Evolutionary conservation across 2,797 vertebrate genomes (phyloP).

Genomic region (Urophycis tenuis): DNA sequence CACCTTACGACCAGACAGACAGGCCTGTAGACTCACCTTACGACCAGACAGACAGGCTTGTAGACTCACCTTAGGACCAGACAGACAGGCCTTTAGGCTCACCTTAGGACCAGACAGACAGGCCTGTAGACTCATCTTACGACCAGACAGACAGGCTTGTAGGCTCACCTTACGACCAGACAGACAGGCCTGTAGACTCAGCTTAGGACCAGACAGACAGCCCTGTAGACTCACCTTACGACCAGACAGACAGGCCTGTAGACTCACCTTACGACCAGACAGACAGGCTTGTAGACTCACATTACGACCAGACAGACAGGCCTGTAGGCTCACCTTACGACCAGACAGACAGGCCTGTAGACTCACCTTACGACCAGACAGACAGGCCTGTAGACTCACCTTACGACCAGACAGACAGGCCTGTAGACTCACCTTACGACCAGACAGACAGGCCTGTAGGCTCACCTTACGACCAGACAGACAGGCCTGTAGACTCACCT

Average conservation of each 20-base stretch:
- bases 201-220: no score
- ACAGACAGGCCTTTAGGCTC: conserved; percentile 81
- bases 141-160: conserved; percentile 77
- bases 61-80: conserved; percentile 76
- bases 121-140: conserved; percentile 74
- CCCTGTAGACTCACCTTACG: conserved; percentile 75
- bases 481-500: conserved; percentile 70
- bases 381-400: conserved; percentile 83
- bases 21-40: conserved; percentile 85
- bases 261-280: no score
- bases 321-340: no score
- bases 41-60: no score
- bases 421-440: conserved; percentile 75
- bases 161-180: conserved; percentile 81
- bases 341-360: no score
- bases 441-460: conserved; percentile 79
- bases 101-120: no score
- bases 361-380: conserved; percentile 80
- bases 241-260: conserved; percentile 79
- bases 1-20: conserved; percentile 83
- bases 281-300: conserved; percentile 68
- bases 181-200: conserved; percentile 83
- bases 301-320: conserved; percentile 79
- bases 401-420: no score
- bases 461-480: no score